These are phyloP conservation scores for Cyprinodon variegatus DNA, from an alignment of 2,113 vertebrate species.

Conservation along the genomic window DNA sequence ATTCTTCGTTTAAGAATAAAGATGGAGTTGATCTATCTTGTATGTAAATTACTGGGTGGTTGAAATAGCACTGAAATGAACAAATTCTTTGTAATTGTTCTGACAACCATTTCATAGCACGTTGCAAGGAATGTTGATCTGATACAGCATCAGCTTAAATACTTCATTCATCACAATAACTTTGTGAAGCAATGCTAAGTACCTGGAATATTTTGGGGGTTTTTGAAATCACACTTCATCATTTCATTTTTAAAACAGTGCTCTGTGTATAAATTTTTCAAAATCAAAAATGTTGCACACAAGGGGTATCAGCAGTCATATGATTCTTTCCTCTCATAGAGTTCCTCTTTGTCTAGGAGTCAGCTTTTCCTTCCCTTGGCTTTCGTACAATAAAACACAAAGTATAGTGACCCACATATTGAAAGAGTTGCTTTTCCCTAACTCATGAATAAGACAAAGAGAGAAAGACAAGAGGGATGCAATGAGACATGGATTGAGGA, in stretches of 20 bases:
- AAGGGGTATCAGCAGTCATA: neutral
- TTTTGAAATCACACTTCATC: neutral
- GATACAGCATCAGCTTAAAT: neutral
- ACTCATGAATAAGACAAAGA: conserved; percentile 7
- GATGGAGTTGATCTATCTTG: neutral
- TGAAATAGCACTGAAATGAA: neutral
- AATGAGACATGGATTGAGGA: conserved; percentile 1
- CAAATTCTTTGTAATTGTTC: neutral
- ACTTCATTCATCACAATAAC: neutral
- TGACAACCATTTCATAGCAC: neutral
- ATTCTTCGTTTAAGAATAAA: neutral
- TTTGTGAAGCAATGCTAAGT: neutral
- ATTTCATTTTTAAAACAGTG: no score
- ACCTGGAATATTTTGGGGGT: neutral
- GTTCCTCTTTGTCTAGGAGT: neutral
- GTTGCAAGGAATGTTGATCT: neutral
- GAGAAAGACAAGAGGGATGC: neutral
- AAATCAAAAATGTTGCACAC: no score
- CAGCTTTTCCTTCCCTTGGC: neutral
- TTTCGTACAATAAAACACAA: conserved; percentile 13
- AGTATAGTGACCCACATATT: conserved; percentile 12
- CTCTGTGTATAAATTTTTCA: no score
- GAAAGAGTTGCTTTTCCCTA: conserved; percentile 1
- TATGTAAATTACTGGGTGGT: neutral
- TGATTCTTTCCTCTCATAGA: conserved; percentile 4